Percentiles rank a stretch among this genome's conserved stretches.
phyloP scores from a whole-genome alignment of 1,140 invertebrate genomes.

The Caenorhabditis remanei region DNA sequence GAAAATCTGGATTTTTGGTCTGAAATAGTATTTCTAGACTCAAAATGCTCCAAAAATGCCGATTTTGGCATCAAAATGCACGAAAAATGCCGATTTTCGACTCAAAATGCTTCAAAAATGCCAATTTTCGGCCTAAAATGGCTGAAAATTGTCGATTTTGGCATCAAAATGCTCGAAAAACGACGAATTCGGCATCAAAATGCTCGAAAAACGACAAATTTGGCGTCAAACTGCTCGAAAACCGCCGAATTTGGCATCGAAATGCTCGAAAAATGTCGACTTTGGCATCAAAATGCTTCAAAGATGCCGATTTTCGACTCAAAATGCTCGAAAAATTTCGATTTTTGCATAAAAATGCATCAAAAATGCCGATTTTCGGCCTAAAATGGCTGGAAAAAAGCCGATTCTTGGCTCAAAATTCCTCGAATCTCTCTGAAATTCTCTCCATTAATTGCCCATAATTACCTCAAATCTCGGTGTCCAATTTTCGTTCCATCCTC shows the following conservation, averaged over 20 bases:
- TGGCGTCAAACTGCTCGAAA: no score
- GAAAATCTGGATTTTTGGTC: no score
- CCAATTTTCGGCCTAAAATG: neutral
- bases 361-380: neutral
- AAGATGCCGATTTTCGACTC: neutral
- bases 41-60: no score
- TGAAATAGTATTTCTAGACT: no score
- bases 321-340: neutral
- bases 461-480: conserved; percentile 13
- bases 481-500: conserved; percentile 36
- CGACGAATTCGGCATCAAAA: neutral
- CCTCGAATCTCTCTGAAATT: neutral
- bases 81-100: neutral
- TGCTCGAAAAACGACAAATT: neutral
- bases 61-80: neutral
- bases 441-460: no score
- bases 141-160: neutral
- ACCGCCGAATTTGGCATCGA: no score
- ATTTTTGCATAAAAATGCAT: neutral
- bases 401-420: neutral
- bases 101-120: neutral
- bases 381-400: neutral
- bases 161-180: neutral
- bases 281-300: neutral
- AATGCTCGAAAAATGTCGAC: neutral